These are phyloP conservation scores for Phalera bucephala DNA, from an alignment of 2,888 invertebrate genomes.

Conservation along the genomic window DNA sequence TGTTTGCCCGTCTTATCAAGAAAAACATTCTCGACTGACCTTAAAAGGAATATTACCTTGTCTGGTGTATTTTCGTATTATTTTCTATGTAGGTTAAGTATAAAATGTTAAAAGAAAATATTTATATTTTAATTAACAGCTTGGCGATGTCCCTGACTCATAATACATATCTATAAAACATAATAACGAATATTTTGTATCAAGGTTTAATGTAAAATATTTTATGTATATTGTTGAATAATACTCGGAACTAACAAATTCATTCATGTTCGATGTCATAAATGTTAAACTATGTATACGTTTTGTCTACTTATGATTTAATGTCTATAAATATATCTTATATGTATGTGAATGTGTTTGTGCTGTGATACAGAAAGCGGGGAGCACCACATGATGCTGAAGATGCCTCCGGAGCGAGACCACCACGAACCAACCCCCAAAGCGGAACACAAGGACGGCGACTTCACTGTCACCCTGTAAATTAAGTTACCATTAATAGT, in stretches of 20 bases:
- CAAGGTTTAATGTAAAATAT: no score
- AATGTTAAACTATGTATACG: no score
- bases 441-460: conserved; percentile 68
- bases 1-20: conserved; percentile 37
- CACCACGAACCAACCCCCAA: conserved; percentile 48
- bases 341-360: conserved; percentile 57
- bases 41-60: conserved; percentile 33
- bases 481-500: not conserved
- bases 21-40: conserved; percentile 35
- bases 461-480: conserved; percentile 74
- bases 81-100: conserved; percentile 26
- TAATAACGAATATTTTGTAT: no score
- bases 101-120: conserved; percentile 16
- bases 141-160: not conserved
- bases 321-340: no score
- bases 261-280: no score
- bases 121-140: conserved; percentile 11
- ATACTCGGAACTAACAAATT: no score
- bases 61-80: conserved; percentile 23
- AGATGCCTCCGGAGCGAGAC: conserved; percentile 57
- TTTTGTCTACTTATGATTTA: no score
- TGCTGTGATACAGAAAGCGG: conserved; percentile 74
- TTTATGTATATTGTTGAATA: no score
- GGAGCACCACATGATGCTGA: conserved; percentile 63
- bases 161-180: no score